Base-by-base conservation (phyloP, 2,888 invertebrate genomes). In the Drosophila anomalata region DNA sequence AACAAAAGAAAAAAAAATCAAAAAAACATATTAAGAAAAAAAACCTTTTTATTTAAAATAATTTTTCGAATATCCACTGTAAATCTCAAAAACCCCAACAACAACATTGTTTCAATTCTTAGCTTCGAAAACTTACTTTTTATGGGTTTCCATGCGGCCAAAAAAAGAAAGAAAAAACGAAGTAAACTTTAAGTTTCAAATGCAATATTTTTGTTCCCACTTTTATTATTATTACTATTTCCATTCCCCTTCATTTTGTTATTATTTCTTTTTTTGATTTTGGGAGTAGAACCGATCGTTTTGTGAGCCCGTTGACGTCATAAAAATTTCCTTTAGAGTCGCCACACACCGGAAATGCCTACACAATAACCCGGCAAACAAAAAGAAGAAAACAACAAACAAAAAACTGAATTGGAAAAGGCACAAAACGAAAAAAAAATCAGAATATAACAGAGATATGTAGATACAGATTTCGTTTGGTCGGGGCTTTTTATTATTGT, bases 301-400 rank as follows among this genome's bases (percentile, higher is more conserved):
- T 76, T 56, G 54, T 53, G 36, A 7, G 63, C 51, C 55, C 51
- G 69, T 77, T 82, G 86, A 85, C 63, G 79, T 87, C 87, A 87
- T 84, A 80, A 73, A 87, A 87, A 78, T 87, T 84, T 87, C 81
- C 85, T 84, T 74, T 65, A 60, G 33, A 46, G 62, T 65, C 51
- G 36, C n/a, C n/a, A 36, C 75, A 65, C 75, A 81, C 81, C 81
- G 81, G 81, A 82, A 84, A 87, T 87, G 68, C 78, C 75, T 54
- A 51, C 53, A 84, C 81, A 82, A 87, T 84, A 72, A 69, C 33
- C 48, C 52, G 39, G 62, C 57, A 55, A 33, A 48, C 22, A 41
- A 14, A 50, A 50, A 17, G 22, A 26, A 22, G 20, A 44, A 57
- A 26, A 39, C 6, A 17, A 33, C 20, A 36, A 24, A 50, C 33